Base-by-base conservation (phyloP, 2,113 vertebrate species). In the Microtus montanus region DNA sequence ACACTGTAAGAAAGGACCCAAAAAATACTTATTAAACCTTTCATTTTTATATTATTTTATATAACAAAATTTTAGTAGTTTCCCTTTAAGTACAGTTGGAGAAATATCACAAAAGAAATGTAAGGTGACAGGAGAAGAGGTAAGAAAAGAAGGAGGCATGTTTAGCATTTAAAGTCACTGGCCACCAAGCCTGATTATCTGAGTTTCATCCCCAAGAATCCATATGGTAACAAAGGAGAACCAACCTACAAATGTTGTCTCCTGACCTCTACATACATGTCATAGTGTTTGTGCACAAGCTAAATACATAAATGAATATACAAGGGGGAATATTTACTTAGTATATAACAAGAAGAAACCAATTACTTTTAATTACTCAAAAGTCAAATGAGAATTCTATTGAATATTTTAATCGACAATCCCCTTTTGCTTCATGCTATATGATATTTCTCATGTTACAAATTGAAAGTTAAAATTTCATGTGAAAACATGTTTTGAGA, bases 21-120 rank as follows among this genome's bases (percentile, higher is more conserved):
- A 41, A 95, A 95, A 82, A 82, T 68, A 6, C 95, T 96, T 68
- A 68, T 2, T 49, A 90, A 41, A 52, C 64, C 38, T 95, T 92
- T 96, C 73, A 96, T 91, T 0, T 2, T 41, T 14, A 35, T 38
- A 89, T 63, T 96, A 94, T 70, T 93, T 96, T 74, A 86, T 8
- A 91, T 73, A 68, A 94, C 84, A 93, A 96, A 94, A 94, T 85
- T 66, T n/a, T 84, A 47, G 61, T 80, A 58, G 33, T 84, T 93
- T 80, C 70, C 71, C 14, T 79, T 95, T 73, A 85, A 87, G 41
- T 82, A 89, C 22, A 61, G 9, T 74, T 70, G 0, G 80, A 22
- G 80, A 97, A 68, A 96, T n/a, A 3, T 44, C 89, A 68, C 66
- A 91, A 28, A 90, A 96, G 54, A 35, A 96, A 91, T 10, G 2